A percentile compares a stretch with the other conserved stretches of the same genome.
Conservation (phyloP, 2,797 vertebrate species). For the Paedocypris micromegethes region DNA sequence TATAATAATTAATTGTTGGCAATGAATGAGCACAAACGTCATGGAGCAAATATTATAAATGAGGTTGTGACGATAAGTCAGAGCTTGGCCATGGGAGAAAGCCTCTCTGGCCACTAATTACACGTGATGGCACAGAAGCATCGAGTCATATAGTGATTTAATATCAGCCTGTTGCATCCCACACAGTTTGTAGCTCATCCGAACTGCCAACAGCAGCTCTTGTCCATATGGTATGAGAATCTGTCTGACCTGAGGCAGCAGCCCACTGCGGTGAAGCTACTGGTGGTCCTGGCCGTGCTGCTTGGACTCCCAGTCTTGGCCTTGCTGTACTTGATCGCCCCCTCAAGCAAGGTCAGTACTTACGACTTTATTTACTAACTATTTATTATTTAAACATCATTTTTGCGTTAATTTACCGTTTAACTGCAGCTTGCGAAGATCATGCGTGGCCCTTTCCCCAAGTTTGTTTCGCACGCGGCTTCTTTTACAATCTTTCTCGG, state of each 20-base stretch:
- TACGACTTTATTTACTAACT: neutral
- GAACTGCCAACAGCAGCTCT: constrained; percentile 94
- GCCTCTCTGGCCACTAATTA: neutral
- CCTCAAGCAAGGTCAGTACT: constrained; percentile 87
- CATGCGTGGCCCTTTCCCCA: constrained; percentile 90
- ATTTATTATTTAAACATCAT: neutral
- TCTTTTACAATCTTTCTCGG: constrained; percentile 93
- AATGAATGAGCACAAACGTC: too few species aligned
- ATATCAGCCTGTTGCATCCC: constrained; percentile 24
- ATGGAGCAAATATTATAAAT: too few species aligned
- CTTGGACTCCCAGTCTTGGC: constrained; percentile 84
- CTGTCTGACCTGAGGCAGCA: constrained; percentile 85
- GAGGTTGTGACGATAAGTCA: too few species aligned
- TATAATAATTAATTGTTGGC: too few species aligned
- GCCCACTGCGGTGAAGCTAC: constrained; percentile 82
- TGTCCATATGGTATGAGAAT: constrained; percentile 97
- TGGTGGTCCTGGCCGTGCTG: constrained; percentile 84
- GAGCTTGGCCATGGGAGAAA: too few species aligned
- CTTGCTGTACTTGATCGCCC: constrained; percentile 85
- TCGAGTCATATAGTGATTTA: constrained; percentile 18
- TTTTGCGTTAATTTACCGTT: neutral
- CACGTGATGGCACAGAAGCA: neutral
- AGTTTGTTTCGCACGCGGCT: constrained; percentile 92
- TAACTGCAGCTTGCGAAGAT: constrained; percentile 80
- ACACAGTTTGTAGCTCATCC: constrained; percentile 93